Evolutionary conservation across 1,140 invertebrate genomes (phyloP).

Genomic region (Ericerus pela): DNA sequence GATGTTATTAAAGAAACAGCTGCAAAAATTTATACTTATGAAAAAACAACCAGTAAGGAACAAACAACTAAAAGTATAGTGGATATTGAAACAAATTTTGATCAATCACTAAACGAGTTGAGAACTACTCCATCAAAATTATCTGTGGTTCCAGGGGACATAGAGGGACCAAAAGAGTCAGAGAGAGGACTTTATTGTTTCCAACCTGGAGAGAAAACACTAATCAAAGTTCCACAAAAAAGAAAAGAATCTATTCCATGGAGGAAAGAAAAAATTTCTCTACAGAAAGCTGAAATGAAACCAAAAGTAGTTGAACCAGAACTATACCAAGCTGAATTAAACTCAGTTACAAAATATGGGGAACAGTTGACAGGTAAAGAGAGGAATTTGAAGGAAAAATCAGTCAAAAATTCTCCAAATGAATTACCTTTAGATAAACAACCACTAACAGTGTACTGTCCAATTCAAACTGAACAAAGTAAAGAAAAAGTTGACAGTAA

Average conservation of each 20-base stretch:
- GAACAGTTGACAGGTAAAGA: constrained; percentile 36
- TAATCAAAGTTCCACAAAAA: constrained; percentile 13
- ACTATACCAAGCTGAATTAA: constrained; percentile 33
- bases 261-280: constrained; percentile 19
- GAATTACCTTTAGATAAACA: no score
- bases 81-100: constrained; percentile 17
- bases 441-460: no score
- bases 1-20: no score
- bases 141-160: constrained; percentile 25
- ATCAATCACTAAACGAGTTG: constrained; percentile 26
- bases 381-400: constrained; percentile 13
- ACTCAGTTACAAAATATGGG: constrained; percentile 45
- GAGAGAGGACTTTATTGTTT: no score
- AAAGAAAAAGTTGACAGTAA: no score
- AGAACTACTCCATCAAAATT: constrained; percentile 29
- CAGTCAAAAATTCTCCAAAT: constrained; percentile 5
- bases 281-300: constrained; percentile 33
- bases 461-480: no score
- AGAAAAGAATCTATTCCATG: constrained; percentile 13
- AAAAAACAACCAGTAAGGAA: not conserved
- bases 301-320: constrained; percentile 32
- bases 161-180: constrained; percentile 18
- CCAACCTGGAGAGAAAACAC: constrained; percentile 2
- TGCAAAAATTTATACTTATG: no score
- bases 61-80: constrained; percentile 1